A percentile compares a stretch with the other conserved stretches of the same genome.
These are phyloP conservation scores for Trissolcus brochymenae DNA, from an alignment of 2,888 invertebrate species.

Conservation along the genomic window DNA sequence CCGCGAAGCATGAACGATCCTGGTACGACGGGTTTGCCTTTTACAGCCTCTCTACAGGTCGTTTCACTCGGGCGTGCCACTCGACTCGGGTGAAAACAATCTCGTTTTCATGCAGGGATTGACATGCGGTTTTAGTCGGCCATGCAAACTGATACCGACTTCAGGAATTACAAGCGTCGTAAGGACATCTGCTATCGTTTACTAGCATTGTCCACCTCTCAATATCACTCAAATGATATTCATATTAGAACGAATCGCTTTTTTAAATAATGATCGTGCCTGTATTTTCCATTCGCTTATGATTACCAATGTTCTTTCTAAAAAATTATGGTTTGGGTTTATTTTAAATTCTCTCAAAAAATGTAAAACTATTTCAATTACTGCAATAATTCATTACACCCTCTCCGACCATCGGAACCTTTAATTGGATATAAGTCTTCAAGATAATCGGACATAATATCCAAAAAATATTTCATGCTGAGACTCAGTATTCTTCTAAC, in stretches of 20 bases:
- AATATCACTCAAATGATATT: not conserved
- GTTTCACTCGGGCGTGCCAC: constrained; percentile 67
- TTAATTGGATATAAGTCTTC: constrained; percentile 38
- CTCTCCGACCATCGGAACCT: no score
- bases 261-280: not conserved
- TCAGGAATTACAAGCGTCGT: constrained; percentile 40
- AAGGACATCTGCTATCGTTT: constrained; percentile 50
- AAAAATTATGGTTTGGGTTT: no score
- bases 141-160: constrained; percentile 47
- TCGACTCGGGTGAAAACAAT: constrained; percentile 59
- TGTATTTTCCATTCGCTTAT: no score
- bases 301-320: no score
- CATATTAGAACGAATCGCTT: not conserved
- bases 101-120: constrained; percentile 59
- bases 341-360: no score
- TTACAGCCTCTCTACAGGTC: constrained; percentile 69
- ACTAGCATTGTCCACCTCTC: constrained; percentile 12
- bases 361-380: no score
- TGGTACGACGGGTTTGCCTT: constrained; percentile 60
- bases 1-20: constrained; percentile 63
- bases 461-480: constrained; percentile 49
- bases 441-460: constrained; percentile 38
- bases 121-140: constrained; percentile 53
- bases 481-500: constrained; percentile 46
- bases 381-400: no score